A percentile compares a stretch with the other conserved stretches of the same genome.
Conservation (phyloP, 2,113 vertebrate genomes). For the Chaetodon trifascialis region DNA sequence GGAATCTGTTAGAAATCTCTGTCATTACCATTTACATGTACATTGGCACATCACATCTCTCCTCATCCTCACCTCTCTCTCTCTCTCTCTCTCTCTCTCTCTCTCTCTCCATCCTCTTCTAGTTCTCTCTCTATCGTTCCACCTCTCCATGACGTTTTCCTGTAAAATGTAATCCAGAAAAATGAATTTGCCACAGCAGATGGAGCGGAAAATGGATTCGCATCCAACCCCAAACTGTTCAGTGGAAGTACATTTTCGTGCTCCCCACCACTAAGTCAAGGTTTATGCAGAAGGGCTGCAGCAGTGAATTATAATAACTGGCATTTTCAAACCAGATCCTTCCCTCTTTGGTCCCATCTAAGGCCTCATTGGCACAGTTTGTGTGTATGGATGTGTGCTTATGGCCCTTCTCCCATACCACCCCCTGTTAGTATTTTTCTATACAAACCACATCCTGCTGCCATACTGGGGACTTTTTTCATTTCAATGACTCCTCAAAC, state of each 20-base stretch:
- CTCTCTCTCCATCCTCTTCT: not conserved
- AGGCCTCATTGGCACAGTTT: slow-evolving; percentile 31
- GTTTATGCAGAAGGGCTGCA: slow-evolving; percentile 24
- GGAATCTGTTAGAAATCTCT: slow-evolving; percentile 56
- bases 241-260: slow-evolving; percentile 49
- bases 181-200: slow-evolving; percentile 71
- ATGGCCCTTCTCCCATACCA: slow-evolving; percentile 27
- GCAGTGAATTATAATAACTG: slow-evolving; percentile 32
- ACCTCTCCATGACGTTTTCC: slow-evolving; percentile 31
- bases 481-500: slow-evolving; percentile 56
- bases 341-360: slow-evolving; percentile 21
- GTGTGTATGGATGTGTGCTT: slow-evolving; percentile 40
- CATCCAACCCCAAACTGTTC: slow-evolving; percentile 59
- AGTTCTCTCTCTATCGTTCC: slow-evolving; percentile 31
- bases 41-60: slow-evolving; percentile 46
- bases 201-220: slow-evolving; percentile 77
- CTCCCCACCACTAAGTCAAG: slow-evolving; percentile 26
- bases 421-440: slow-evolving; percentile 35
- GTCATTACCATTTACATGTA: slow-evolving; percentile 68
- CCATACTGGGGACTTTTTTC: slow-evolving; percentile 51
- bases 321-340: slow-evolving; percentile 21
- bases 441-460: slow-evolving; percentile 17
- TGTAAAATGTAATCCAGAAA: slow-evolving; percentile 63
- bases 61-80: not conserved
- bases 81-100: slow-evolving; percentile 36